These are phyloP conservation scores for Pharmacophagus antenor DNA, from an alignment of 2,888 invertebrate species.

Conservation along the genomic window DNA sequence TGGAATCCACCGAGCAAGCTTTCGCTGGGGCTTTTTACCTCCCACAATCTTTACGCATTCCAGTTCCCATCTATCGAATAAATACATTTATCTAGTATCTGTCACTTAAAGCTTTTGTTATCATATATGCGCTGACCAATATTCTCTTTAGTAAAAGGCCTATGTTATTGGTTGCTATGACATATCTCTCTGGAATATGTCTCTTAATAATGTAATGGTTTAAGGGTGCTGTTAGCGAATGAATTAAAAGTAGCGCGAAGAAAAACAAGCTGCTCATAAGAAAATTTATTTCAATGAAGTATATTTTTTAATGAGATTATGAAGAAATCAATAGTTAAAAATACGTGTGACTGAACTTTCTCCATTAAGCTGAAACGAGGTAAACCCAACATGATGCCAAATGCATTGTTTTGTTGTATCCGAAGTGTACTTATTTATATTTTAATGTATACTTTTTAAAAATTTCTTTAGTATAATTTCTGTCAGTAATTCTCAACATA, in stretches of 20 bases:
- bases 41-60: slow-evolving; percentile 52
- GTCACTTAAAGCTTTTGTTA: slow-evolving; percentile 77
- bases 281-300: neutral
- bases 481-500: no score
- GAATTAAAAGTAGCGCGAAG: slow-evolving; percentile 53
- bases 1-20: neutral
- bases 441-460: no score
- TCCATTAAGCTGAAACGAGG: no score
- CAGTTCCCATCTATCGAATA: slow-evolving; percentile 66
- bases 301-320: neutral
- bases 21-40: slow-evolving; percentile 21
- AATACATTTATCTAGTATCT: slow-evolving; percentile 79
- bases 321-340: no score
- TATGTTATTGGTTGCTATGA: slow-evolving; percentile 70
- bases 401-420: no score
- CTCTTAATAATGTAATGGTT: slow-evolving; percentile 73
- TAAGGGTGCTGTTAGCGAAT: slow-evolving; percentile 53
- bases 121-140: slow-evolving; percentile 77
- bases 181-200: slow-evolving; percentile 71
- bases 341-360: no score
- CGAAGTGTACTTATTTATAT: no score
- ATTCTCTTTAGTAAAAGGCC: slow-evolving; percentile 74
- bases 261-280: slow-evolving; percentile 52
- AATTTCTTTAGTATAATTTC: no score
- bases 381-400: no score